Conservation (phyloP, 2,888 invertebrate species). For the Tribolium freemani region DNA sequence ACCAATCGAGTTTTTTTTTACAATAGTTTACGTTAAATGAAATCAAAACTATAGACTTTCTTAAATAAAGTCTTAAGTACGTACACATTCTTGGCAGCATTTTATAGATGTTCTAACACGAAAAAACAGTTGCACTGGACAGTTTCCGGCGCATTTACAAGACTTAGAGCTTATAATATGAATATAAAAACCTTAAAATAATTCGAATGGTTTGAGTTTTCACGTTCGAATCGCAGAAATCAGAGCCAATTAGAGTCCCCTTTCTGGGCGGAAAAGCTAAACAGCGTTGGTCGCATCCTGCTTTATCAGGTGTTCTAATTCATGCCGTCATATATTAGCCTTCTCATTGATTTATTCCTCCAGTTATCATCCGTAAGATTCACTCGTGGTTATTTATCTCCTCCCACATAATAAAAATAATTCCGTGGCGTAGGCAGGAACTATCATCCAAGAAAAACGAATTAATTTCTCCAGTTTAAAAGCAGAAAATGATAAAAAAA, state of each 20-base stretch:
- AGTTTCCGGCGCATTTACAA: background rate
- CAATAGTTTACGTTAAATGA: too few relatives aligned
- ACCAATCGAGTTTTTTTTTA: too few relatives aligned
- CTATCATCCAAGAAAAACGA: background rate
- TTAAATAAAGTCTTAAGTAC: background rate
- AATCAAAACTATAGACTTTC: too few relatives aligned
- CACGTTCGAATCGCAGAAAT: too few relatives aligned
- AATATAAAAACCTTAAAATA: background rate
- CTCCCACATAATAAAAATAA: background rate
- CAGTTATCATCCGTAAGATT: background rate
- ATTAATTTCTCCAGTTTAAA: background rate
- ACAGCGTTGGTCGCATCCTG: background rate
- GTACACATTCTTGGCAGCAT: background rate
- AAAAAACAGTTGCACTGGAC: background rate
- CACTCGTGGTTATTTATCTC: slow-evolving; percentile 1
- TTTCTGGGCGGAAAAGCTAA: background rate
- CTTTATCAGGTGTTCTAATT: background rate
- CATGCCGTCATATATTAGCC: background rate
- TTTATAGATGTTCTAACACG: background rate
- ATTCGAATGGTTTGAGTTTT: background rate
- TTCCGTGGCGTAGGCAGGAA: background rate
- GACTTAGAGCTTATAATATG: background rate
- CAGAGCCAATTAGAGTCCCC: too few relatives aligned
- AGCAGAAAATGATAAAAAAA: background rate
- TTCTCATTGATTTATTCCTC: background rate